phyloP scores from a whole-genome alignment of 2,888 invertebrate species.

The Troglohyphantes excavatus region DNA sequence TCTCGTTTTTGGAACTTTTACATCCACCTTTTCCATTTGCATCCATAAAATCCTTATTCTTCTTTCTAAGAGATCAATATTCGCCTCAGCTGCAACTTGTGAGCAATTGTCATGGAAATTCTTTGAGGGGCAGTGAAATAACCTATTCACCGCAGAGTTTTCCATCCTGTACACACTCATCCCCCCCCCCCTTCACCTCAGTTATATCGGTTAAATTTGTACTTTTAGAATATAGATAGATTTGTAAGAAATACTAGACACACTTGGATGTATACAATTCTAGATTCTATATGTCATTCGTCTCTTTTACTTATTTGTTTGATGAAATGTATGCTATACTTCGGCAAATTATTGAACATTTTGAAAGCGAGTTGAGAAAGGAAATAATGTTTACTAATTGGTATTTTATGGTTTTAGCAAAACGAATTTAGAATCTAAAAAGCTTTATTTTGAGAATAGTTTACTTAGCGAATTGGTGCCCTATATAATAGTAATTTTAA shows the following conservation, averaged over 20 bases:
- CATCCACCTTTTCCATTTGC: conserved; percentile 24
- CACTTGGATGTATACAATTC: too few species aligned
- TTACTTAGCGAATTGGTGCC: too few species aligned
- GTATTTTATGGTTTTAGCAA: too few species aligned
- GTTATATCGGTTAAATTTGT: conserved; percentile 60
- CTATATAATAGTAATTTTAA: too few species aligned
- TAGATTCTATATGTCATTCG: too few species aligned
- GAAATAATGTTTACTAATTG: too few species aligned
- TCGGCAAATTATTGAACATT: too few species aligned
- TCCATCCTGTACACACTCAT: conserved; percentile 37
- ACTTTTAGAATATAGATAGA: conserved; percentile 52
- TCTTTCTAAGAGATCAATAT: conserved; percentile 51
- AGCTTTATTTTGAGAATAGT: too few species aligned
- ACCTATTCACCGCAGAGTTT: conserved; percentile 58
- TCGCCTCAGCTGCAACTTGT: conserved; percentile 64
- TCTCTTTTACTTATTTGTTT: too few species aligned
- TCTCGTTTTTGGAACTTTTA: conserved; percentile 28
- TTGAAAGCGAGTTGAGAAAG: too few species aligned
- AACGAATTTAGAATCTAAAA: too few species aligned
- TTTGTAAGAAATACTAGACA: neutral
- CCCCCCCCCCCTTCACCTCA: conserved; percentile 25
- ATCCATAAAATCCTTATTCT: conserved; percentile 41
- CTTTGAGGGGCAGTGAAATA: conserved; percentile 48
- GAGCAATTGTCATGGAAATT: conserved; percentile 70
- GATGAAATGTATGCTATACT: too few species aligned